Percentiles rank a stretch among this genome's conserved stretches.
Conservation (phyloP, 2,113 vertebrate species). For the Tretioscincus oriximinensis region DNA sequence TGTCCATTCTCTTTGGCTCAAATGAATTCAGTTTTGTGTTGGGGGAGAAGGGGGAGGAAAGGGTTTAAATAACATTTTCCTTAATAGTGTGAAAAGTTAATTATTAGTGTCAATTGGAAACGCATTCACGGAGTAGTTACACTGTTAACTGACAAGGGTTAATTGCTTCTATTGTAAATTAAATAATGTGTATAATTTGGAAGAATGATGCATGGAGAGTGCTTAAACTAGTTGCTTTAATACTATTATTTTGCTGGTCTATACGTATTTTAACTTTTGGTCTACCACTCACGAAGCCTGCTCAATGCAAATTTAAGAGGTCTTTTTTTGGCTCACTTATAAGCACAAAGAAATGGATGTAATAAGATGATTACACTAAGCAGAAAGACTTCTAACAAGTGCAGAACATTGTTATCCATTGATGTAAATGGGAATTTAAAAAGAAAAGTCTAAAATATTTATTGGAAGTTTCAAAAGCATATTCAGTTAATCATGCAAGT, state of each 20-base stretch:
- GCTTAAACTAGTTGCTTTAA: background rate
- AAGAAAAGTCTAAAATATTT: background rate
- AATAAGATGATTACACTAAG: background rate
- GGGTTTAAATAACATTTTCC: constrained; percentile 24
- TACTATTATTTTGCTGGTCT: rapidly evolving
- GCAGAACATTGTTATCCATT: no score
- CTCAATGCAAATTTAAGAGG: background rate
- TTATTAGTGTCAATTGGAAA: constrained; percentile 24
- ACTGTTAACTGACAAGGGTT: constrained; percentile 41
- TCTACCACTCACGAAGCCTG: background rate
- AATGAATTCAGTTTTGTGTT: background rate
- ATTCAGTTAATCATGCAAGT: background rate
- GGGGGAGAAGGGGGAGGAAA: background rate
- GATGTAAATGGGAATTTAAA: no score
- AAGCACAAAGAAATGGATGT: background rate
- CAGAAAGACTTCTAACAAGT: background rate
- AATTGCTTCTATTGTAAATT: background rate
- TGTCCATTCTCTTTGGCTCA: constrained; percentile 17
- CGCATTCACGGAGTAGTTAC: constrained; percentile 22
- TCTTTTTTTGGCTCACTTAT: background rate
- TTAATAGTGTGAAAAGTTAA: background rate
- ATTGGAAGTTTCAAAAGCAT: background rate
- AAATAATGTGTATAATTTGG: background rate
- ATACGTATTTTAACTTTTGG: background rate
- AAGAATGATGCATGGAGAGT: background rate